phyloP scores from a whole-genome alignment of 1,140 invertebrate genomes.

The Drosophila kanapiae region DNA sequence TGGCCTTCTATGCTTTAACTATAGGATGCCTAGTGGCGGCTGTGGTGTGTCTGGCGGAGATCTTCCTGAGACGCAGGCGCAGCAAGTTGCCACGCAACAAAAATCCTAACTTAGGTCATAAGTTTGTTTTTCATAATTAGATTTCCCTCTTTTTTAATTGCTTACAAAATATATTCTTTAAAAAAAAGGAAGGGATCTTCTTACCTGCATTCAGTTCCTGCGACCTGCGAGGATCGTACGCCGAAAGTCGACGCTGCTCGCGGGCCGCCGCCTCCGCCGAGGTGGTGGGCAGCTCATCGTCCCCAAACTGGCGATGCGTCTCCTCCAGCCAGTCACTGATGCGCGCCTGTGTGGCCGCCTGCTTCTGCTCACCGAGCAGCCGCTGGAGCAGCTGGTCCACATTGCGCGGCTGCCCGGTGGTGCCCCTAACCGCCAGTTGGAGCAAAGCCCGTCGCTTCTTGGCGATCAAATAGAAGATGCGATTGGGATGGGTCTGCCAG shows the following conservation, averaged over 20 bases:
- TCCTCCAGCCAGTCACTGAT: slow-evolving; percentile 70
- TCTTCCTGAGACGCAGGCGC: slow-evolving; percentile 5
- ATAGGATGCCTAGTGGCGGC: slow-evolving; percentile 56
- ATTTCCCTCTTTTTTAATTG: not conserved
- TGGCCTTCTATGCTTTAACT: slow-evolving; percentile 71
- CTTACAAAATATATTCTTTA: not conserved
- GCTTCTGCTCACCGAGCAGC: slow-evolving; percentile 58
- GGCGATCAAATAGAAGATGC: slow-evolving; percentile 83
- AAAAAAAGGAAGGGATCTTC: not conserved
- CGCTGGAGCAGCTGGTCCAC: slow-evolving; percentile 59
- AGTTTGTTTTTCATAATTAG: not conserved
- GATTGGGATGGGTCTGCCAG: slow-evolving; percentile 74
- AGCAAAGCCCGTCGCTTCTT: slow-evolving; percentile 78
- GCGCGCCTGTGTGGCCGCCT: slow-evolving; percentile 57
- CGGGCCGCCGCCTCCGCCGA: slow-evolving; percentile 69
- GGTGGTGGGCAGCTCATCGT: slow-evolving; percentile 70
- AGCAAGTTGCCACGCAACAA: not conserved
- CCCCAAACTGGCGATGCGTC: slow-evolving; percentile 61
- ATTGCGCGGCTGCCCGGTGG: slow-evolving; percentile 53
- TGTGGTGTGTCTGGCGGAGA: slow-evolving; percentile 40
- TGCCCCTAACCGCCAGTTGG: slow-evolving; percentile 76
- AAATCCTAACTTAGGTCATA: not conserved
- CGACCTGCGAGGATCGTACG: slow-evolving; percentile 30
- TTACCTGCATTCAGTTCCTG: slow-evolving; percentile 40
- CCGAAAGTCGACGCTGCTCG: slow-evolving; percentile 27